These are phyloP conservation scores for Alcedo atthis DNA, from an alignment of 2,797 vertebrate genomes.

Conservation along the genomic window DNA sequence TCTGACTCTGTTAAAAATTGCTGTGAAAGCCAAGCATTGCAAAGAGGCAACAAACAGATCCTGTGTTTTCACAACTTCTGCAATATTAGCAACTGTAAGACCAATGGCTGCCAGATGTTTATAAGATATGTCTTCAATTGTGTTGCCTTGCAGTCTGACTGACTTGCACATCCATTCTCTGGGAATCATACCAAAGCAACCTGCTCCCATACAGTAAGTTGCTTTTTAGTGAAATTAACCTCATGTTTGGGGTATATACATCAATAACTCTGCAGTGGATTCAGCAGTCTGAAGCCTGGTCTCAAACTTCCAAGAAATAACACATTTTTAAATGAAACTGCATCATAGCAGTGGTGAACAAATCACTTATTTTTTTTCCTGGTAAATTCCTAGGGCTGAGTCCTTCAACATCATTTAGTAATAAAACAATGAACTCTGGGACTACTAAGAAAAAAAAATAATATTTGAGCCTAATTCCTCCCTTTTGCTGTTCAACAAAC, in stretches of 20 bases:
- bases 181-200: conserved; percentile 49
- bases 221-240: conserved; percentile 49
- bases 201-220: conserved; percentile 16
- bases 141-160: neutral
- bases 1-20: conserved; percentile 69
- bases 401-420: neutral
- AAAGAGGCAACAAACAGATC: conserved; percentile 66
- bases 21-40: conserved; percentile 64
- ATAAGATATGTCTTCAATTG: conserved; percentile 40
- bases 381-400: neutral
- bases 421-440: neutral
- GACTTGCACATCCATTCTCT: conserved; percentile 56
- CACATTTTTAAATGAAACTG: conserved; percentile 39
- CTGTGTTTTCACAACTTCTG: conserved; percentile 56
- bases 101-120: conserved; percentile 73
- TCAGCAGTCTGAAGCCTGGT: neutral
- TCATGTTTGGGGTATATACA: neutral
- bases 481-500: neutral
- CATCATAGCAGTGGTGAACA: neutral
- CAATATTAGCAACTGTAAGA: conserved; percentile 39
- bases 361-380: neutral
- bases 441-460: neutral
- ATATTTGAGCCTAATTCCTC: neutral
- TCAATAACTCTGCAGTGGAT: neutral
- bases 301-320: conserved; percentile 31